These are phyloP conservation scores for Aurelia coerulea DNA, from an alignment of 30 jellyfish, hydroid and myxozoan genomes.

Conservation along the genomic window DNA sequence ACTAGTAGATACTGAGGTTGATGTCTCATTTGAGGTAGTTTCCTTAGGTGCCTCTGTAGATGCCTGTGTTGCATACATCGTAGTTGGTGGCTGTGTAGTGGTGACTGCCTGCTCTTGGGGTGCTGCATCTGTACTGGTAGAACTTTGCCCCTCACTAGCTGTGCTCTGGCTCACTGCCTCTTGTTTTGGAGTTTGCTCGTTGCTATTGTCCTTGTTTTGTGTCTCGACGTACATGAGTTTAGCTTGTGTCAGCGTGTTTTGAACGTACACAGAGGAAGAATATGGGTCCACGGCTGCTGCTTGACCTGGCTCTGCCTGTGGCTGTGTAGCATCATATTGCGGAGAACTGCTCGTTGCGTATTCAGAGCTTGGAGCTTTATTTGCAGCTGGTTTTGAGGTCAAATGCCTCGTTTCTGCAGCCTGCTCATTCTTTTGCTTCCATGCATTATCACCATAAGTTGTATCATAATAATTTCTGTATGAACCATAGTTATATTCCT, in stretches of 20 bases:
- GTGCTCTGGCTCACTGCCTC: no score
- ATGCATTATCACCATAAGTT: background rate
- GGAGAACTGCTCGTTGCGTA: background rate
- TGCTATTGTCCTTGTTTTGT: conserved; percentile 13
- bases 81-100: background rate
- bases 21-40: background rate
- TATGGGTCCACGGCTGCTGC: background rate
- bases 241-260: conserved; percentile 16
- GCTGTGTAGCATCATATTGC: background rate
- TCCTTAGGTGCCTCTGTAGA: background rate
- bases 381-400: conserved; percentile 5
- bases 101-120: background rate
- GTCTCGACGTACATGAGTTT: conserved; percentile 30
- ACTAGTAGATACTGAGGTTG: background rate
- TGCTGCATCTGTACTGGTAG: background rate
- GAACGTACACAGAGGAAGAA: conserved; percentile 21
- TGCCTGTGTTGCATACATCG: no score
- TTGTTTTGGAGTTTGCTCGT: conserved; percentile 2
- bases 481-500: no score
- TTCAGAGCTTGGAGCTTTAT: background rate
- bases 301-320: background rate
- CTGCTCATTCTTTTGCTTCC: conserved; percentile 1
- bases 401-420: conserved; percentile 50
- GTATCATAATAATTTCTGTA: background rate
- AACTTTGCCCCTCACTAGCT: no score